Conservation (phyloP, 23 tunicate species). For the Botrylloides violaceus region DNA sequence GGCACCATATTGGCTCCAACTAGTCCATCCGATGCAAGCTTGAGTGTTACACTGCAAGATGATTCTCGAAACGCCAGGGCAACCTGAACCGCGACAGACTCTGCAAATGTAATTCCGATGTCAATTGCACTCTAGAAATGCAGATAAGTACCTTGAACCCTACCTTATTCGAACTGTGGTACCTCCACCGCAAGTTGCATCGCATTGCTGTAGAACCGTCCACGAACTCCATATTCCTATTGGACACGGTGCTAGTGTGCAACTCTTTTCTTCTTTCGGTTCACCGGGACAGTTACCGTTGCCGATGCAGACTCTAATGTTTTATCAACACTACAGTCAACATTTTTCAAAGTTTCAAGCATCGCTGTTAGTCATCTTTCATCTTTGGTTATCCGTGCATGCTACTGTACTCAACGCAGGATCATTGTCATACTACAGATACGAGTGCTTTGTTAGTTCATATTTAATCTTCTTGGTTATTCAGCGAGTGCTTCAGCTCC, state of each 20-base stretch:
- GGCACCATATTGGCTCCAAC: neutral
- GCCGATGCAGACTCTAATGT: slow-evolving; percentile 4
- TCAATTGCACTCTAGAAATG: neutral
- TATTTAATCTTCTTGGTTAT: too few relatives aligned
- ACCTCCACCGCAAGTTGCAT: slow-evolving; percentile 31
- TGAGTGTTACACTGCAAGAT: slow-evolving; percentile 23
- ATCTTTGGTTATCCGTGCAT: too few relatives aligned
- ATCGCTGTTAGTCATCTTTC: too few relatives aligned
- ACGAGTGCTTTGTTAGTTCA: too few relatives aligned
- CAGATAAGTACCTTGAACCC: neutral
- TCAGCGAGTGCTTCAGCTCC: too few relatives aligned
- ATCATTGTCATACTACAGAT: too few relatives aligned
- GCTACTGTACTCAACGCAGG: too few relatives aligned
- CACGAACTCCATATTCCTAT: slow-evolving; percentile 24
- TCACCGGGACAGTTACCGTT: neutral
- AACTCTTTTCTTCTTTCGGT: neutral
- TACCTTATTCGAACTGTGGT: slow-evolving; percentile 6
- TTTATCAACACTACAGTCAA: too few relatives aligned
- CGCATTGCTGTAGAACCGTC: slow-evolving; percentile 5
- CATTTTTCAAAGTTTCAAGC: too few relatives aligned
- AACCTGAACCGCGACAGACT: slow-evolving; percentile 16
- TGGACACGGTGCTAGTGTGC: slow-evolving; percentile 9
- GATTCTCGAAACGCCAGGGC: slow-evolving; percentile 25
- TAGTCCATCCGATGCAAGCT: slow-evolving; percentile 40
- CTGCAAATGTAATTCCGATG: neutral